Percentiles rank a stretch among this genome's conserved stretches.
phyloP scores from a whole-genome alignment of 30 jellyfish, hydroid and myxozoan species.

The Turritopsis dohrnii region DNA sequence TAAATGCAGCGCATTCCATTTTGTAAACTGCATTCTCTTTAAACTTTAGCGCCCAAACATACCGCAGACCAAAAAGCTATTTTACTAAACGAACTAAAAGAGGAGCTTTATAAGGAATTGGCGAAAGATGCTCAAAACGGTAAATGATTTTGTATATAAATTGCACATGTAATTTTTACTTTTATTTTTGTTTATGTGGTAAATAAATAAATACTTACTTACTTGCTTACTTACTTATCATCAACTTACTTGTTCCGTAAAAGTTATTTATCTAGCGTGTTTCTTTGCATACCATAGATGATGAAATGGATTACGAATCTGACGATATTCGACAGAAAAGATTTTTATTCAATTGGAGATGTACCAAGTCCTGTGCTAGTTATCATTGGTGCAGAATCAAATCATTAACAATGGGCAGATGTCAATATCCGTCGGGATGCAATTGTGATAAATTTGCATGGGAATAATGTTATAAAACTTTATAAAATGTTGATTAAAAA shows the following conservation, averaged over 20 bases:
- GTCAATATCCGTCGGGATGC: background rate
- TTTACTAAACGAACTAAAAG: background rate
- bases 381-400: background rate
- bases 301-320: background rate
- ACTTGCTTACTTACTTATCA: background rate
- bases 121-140: background rate
- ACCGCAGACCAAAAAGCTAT: background rate
- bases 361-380: background rate
- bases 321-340: background rate
- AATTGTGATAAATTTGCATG: background rate
- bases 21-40: background rate
- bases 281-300: background rate
- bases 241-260: too few species aligned
- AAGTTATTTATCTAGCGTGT: too few species aligned
- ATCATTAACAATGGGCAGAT: background rate
- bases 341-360: background rate
- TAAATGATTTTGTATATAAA: background rate
- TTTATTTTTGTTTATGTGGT: background rate
- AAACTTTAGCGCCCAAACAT: background rate
- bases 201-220: background rate
- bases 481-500: too few species aligned
- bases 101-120: background rate
- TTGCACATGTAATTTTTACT: background rate
- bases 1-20: too few species aligned
- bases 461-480: too few species aligned